A percentile compares a stretch with the other conserved stretches of the same genome.
phyloP scores from a whole-genome alignment of 2,888 invertebrate genomes.

The Drosophila kanekoi region DNA sequence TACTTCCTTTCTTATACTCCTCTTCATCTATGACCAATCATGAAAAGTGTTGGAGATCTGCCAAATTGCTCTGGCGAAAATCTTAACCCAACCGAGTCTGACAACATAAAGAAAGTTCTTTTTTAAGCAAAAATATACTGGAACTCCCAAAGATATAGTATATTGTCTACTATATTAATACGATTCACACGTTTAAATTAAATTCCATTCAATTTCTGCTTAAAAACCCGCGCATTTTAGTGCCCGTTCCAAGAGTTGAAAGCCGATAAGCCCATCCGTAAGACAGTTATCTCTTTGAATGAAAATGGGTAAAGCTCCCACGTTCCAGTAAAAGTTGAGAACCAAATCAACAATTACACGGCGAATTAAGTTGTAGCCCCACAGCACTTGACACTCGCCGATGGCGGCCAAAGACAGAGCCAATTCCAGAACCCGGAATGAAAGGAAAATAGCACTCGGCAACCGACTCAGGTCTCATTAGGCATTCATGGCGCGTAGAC shows the following conservation, averaged over 20 bases:
- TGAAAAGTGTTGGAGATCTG: background rate
- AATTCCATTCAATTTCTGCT: conserved; percentile 1
- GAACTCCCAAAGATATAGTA: background rate
- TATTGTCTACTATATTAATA: background rate
- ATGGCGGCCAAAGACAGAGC: conserved; percentile 14
- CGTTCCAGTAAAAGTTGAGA: conserved; percentile 73
- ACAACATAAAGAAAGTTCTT: background rate
- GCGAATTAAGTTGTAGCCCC: conserved; percentile 58
- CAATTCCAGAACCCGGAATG: conserved; percentile 42
- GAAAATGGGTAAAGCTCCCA: conserved; percentile 65
- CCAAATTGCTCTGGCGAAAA: too few relatives aligned
- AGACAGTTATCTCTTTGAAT: conserved; percentile 47
- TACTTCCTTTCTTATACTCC: too few relatives aligned
- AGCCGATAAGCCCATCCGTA: conserved; percentile 38
- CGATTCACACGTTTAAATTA: background rate
- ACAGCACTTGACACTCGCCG: conserved; percentile 47
- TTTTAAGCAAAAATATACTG: too few relatives aligned
- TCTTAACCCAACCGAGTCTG: too few relatives aligned
- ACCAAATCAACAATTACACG: conserved; percentile 65
- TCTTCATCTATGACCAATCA: background rate
- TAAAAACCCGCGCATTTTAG: conserved; percentile 19
- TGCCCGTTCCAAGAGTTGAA: background rate
- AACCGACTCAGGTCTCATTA: conserved; percentile 56
- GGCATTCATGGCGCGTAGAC: conserved; percentile 69
- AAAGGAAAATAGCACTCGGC: conserved; percentile 27